phyloP scores from a whole-genome alignment of 1,140 invertebrate species.

The Tyrophagus putrescentiae region DNA sequence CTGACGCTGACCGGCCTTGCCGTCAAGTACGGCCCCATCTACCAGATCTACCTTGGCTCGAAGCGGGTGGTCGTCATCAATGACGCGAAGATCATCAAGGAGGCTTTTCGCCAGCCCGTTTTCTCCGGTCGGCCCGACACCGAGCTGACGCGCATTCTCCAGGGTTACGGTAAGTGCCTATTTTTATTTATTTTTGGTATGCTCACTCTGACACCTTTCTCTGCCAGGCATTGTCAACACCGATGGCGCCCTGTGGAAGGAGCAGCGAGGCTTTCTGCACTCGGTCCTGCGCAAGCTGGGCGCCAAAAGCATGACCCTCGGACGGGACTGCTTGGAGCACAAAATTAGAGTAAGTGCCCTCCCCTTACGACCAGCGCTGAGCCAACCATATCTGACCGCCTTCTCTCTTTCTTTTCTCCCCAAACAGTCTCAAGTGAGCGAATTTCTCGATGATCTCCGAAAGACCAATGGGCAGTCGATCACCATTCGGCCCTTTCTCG shows the following conservation, averaged over 20 bases:
- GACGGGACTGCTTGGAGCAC: conserved; percentile 62
- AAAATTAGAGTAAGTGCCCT: conserved; percentile 58
- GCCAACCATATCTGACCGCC: neutral
- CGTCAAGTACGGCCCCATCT: conserved; percentile 58
- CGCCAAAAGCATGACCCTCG: conserved; percentile 57
- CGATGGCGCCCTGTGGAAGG: conserved; percentile 77
- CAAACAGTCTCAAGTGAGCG: conserved; percentile 55
- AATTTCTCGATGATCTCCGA: conserved; percentile 48
- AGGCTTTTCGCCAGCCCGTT: conserved; percentile 64
- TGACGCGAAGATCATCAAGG: conserved; percentile 63
- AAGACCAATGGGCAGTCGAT: conserved; percentile 45
- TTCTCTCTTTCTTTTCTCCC: conserved; percentile 20
- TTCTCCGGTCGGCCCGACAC: conserved; percentile 68
- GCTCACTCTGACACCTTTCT: neutral
- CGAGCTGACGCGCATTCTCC: conserved; percentile 65
- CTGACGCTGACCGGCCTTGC: conserved; percentile 56
- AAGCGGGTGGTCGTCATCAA: conserved; percentile 66
- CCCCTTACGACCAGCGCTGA: neutral
- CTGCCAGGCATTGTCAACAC: conserved; percentile 69
- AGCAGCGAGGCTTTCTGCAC: conserved; percentile 75
- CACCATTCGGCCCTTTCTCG: conserved; percentile 52
- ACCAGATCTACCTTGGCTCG: conserved; percentile 60
- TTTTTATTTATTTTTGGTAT: conserved; percentile 4
- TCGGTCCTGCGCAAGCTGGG: conserved; percentile 73
- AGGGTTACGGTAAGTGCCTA: conserved; percentile 78